A percentile compares a stretch with the other conserved stretches of the same genome.
Evolutionary conservation across 2,888 invertebrate genomes (phyloP).

Genomic region (Ormyrus rosae): DNA sequence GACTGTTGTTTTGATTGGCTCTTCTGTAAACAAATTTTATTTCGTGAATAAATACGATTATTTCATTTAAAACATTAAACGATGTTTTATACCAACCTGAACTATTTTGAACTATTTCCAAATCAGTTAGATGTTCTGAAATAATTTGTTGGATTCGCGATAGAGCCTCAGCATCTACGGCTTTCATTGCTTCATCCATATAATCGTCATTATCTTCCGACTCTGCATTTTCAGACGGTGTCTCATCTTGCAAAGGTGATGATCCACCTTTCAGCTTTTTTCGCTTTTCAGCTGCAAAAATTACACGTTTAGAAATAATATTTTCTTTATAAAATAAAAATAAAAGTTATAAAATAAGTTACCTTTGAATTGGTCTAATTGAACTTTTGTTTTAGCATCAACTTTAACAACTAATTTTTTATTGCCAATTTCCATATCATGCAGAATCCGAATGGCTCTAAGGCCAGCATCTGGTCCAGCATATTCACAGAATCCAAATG

Average conservation of each 20-base stretch:
- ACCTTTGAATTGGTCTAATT: conserved; percentile 95
- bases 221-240: conserved; percentile 78
- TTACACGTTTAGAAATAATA: not conserved
- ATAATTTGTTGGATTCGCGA: conserved; percentile 88
- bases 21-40: conserved; percentile 76
- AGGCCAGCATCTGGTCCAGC: conserved; percentile 96
- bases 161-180: conserved; percentile 85
- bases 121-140: conserved; percentile 81
- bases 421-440: conserved; percentile 94
- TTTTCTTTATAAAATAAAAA: not conserved
- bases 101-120: conserved; percentile 72
- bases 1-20: conserved; percentile 67
- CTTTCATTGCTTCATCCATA: conserved; percentile 86
- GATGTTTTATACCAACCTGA: conserved; percentile 64
- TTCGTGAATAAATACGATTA: conserved; percentile 15
- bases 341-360: conserved; percentile 33
- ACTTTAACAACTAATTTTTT: conserved; percentile 96
- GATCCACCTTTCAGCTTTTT: conserved; percentile 79
- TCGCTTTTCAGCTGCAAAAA: conserved; percentile 78
- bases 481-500: conserved; percentile 98
- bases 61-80: conserved; percentile 57
- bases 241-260: conserved; percentile 79
- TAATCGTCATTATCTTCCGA: conserved; percentile 80
- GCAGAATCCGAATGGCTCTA: conserved; percentile 93
- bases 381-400: conserved; percentile 96